Percentiles rank a stretch among this genome's conserved stretches.
Evolutionary conservation across 2,113 vertebrate genomes (phyloP).

Genomic region (Amphiprion ocellaris): DNA sequence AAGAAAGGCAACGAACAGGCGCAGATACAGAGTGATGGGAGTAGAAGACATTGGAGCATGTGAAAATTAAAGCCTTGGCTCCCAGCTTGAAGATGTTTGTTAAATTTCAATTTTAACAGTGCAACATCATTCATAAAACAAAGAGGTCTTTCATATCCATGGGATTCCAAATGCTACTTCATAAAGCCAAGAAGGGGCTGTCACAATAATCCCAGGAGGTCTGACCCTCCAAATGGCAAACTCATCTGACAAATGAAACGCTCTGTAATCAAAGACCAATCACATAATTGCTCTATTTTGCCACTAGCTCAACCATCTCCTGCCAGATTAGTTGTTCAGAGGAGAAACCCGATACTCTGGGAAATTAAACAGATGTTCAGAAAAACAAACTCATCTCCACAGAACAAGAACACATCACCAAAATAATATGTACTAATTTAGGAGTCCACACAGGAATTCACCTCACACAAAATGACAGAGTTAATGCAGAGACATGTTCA

Average conservation of each 20-base stretch:
- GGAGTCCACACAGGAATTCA: slow-evolving; percentile 28
- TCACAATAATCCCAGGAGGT: slow-evolving; percentile 71
- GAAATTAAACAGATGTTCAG: slow-evolving; percentile 85
- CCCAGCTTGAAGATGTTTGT: background rate
- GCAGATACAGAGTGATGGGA: slow-evolving; percentile 34
- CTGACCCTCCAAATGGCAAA: slow-evolving; percentile 73
- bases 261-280: slow-evolving; percentile 85
- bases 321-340: slow-evolving; percentile 76
- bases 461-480: background rate
- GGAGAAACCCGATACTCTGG: slow-evolving; percentile 81
- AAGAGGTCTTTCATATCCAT: slow-evolving; percentile 32
- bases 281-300: slow-evolving; percentile 84
- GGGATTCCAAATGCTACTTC: slow-evolving; percentile 19
- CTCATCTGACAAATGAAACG: slow-evolving; percentile 78
- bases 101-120: slow-evolving; percentile 30
- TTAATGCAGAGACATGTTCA: slow-evolving; percentile 16
- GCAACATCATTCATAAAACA: slow-evolving; percentile 16
- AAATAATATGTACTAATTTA: slow-evolving; percentile 78
- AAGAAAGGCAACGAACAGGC: slow-evolving; percentile 33
- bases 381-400: slow-evolving; percentile 73
- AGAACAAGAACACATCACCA: slow-evolving; percentile 64
- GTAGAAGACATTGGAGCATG: slow-evolving; percentile 16
- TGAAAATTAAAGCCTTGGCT: slow-evolving; percentile 21
- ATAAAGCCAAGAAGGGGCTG: slow-evolving; percentile 39
- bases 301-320: slow-evolving; percentile 81